A percentile compares a stretch with the other conserved stretches of the same genome.
Evolutionary conservation across 2,888 invertebrate genomes (phyloP).

Genomic region (Coleophora flavipennella): DNA sequence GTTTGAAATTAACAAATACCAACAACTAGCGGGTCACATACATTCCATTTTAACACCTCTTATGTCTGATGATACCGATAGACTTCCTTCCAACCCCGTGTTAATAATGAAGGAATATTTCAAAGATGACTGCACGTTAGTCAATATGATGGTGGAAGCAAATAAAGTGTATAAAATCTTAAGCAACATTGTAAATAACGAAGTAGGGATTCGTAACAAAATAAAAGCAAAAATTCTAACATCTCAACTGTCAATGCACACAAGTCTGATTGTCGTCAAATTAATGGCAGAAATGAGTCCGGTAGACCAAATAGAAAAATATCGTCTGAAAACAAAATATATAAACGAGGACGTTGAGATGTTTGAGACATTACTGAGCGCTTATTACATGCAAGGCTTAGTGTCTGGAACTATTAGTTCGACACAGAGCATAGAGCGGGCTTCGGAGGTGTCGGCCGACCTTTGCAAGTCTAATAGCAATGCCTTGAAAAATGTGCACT

Average conservation of each 20-base stretch:
- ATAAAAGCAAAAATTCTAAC: slow-evolving; percentile 32
- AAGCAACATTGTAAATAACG: slow-evolving; percentile 9
- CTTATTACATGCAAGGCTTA: slow-evolving; percentile 70
- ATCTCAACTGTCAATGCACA: slow-evolving; percentile 41
- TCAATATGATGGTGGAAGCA: slow-evolving; percentile 26
- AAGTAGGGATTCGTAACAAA: slow-evolving; percentile 12
- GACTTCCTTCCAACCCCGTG: slow-evolving; percentile 4
- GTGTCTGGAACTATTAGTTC: slow-evolving; percentile 41
- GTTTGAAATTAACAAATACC: slow-evolving; percentile 48
- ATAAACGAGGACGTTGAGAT: slow-evolving; percentile 78
- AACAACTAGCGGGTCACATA: slow-evolving; percentile 34
- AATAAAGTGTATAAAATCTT: slow-evolving; percentile 27
- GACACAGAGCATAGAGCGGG: slow-evolving; percentile 35
- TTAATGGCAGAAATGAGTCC: slow-evolving; percentile 76
- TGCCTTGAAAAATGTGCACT: slow-evolving; percentile 51
- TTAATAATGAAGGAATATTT: slow-evolving; percentile 20
- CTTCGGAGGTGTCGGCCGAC: slow-evolving; percentile 30
- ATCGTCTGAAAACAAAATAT: slow-evolving; percentile 79
- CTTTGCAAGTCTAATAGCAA: slow-evolving; percentile 26
- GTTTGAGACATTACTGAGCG: slow-evolving; percentile 67
- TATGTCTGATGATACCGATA: not conserved
- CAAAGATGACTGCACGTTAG: slow-evolving; percentile 23
- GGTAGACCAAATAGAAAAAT: slow-evolving; percentile 89
- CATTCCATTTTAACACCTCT: slow-evolving; percentile 8
- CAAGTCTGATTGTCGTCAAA: slow-evolving; percentile 71